Conservation (phyloP, 2,797 vertebrate genomes). For the Diceros bicornis region DNA sequence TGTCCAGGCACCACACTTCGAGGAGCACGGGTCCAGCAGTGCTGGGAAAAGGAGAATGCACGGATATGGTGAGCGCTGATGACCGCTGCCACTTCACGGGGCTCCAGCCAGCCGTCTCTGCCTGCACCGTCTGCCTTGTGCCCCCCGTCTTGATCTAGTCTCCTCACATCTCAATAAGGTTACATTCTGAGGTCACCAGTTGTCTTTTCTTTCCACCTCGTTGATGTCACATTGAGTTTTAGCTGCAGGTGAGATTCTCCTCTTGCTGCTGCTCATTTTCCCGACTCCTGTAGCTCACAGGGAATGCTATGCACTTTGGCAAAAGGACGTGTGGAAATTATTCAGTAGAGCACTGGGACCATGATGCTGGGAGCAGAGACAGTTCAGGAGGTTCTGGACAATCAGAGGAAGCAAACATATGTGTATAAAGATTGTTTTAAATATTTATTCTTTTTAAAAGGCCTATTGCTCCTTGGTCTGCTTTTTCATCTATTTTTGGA, state of each 20-base stretch:
- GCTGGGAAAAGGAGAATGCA: neutral
- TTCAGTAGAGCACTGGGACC: neutral
- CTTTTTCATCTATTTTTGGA: neutral
- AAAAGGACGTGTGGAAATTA: neutral
- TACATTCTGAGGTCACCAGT: neutral
- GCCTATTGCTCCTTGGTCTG: neutral
- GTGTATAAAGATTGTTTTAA: neutral
- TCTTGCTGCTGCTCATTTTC: neutral
- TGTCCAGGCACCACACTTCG: neutral
- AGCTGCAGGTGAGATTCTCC: neutral
- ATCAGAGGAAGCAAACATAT: neutral
- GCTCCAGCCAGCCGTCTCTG: neutral
- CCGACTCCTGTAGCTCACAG: neutral
- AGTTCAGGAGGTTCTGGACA: neutral
- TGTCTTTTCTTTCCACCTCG: neutral
- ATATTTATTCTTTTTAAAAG: neutral
- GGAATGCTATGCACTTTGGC: neutral
- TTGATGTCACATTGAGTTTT: neutral
- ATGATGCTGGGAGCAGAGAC: neutral
- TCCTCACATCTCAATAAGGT: neutral
- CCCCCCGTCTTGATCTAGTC: neutral
- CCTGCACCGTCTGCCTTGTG: neutral
- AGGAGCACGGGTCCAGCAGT: neutral
- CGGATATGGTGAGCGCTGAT: neutral
- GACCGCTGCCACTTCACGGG: neutral